A percentile compares a stretch with the other conserved stretches of the same genome.
These are phyloP conservation scores for Ellobius talpinus DNA, from an alignment of 2,113 vertebrate genomes.

Conservation along the genomic window DNA sequence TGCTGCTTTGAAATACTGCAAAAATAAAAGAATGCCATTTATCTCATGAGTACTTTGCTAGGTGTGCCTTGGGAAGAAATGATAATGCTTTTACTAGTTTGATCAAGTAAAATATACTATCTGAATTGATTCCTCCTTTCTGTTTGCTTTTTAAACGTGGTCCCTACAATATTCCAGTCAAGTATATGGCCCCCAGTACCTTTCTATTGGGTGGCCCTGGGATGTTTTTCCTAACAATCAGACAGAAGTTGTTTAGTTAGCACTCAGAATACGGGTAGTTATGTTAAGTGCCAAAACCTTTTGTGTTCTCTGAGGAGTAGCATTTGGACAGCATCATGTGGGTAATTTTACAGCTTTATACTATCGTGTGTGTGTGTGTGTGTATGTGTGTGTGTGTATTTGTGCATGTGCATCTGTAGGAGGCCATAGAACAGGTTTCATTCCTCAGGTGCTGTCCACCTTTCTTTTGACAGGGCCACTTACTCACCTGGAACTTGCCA, in stretches of 20 bases:
- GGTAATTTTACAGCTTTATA: constrained; percentile 10
- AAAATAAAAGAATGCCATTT: constrained; percentile 12
- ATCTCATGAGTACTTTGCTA: constrained; percentile 43
- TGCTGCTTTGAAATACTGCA: constrained; percentile 10
- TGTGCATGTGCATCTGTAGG: neutral
- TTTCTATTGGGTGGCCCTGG: neutral
- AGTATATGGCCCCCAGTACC: neutral
- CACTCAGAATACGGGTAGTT: neutral
- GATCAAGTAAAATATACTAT: constrained; percentile 15
- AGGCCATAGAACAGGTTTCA: neutral
- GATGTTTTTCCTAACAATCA: constrained; percentile 36
- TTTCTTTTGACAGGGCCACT: neutral
- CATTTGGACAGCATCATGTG: constrained; percentile 39
- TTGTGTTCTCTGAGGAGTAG: constrained; percentile 7
- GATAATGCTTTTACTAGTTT: neutral
- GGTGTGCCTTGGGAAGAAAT: neutral
- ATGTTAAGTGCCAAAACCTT: constrained; percentile 4
- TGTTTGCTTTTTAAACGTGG: constrained; percentile 23
- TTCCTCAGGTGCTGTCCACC: neutral
- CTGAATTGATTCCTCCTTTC: constrained; percentile 10
- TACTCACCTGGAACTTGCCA: too few relatives aligned
- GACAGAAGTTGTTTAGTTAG: neutral
- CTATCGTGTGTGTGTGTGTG: neutral
- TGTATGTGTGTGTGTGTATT: neutral
- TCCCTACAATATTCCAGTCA: constrained; percentile 1